These are phyloP conservation scores for Siphamia tubifer DNA, from an alignment of 2,113 vertebrate genomes.

Conservation along the genomic window DNA sequence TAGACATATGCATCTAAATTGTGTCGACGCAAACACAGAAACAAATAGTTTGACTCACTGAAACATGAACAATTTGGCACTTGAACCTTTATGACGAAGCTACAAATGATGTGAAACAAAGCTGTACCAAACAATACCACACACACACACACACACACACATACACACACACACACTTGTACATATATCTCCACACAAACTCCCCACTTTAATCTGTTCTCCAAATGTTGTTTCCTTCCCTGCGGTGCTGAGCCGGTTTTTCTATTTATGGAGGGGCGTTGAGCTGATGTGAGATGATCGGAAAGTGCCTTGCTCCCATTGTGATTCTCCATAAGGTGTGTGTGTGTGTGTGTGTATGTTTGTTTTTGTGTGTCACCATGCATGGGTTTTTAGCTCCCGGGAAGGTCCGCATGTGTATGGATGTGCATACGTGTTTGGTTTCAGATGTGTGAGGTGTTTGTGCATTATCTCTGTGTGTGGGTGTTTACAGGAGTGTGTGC, in stretches of 20 bases:
- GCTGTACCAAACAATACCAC: neutral
- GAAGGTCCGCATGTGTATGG: neutral
- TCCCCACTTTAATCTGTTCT: conserved; percentile 65
- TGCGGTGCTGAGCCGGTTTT: conserved; percentile 61
- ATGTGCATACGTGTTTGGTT: neutral
- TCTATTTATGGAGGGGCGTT: conserved; percentile 73
- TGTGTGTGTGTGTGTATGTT: neutral
- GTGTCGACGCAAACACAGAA: neutral
- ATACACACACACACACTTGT: neutral
- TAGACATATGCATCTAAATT: no score
- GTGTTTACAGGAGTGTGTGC: neutral
- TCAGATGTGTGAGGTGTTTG: conserved; percentile 27
- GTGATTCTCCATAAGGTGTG: conserved; percentile 57
- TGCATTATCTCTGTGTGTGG: neutral
- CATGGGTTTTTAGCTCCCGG: neutral
- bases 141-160: conserved; percentile 3
- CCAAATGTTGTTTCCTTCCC: conserved; percentile 71
- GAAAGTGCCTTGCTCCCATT: conserved; percentile 52
- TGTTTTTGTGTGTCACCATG: neutral
- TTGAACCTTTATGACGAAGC: no score
- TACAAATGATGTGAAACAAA: no score
- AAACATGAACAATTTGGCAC: no score
- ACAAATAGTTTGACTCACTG: conserved; percentile 25
- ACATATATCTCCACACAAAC: conserved; percentile 15
- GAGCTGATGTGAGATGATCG: conserved; percentile 72